Evolutionary conservation across 92 coral and sea anemone species (phyloP), one percentile per base, ranked within the genome.

Genomic region (Paramuricea clavata): DNA sequence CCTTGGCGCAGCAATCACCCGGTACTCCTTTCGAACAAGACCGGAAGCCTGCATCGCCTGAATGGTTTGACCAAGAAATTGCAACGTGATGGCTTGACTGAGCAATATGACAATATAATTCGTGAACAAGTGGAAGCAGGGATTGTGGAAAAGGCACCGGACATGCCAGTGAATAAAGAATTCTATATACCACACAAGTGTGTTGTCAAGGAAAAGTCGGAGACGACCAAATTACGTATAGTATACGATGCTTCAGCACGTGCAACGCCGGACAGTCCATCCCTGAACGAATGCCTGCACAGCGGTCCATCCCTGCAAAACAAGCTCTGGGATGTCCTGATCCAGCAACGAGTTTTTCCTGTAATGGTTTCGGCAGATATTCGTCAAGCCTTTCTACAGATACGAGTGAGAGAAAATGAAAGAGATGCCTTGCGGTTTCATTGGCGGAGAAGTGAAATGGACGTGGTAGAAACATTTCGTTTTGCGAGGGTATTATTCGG

Each of bases 1-100:
- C 89, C 91, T 4, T 91, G 93, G 83, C 88, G 79, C 10, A 50
- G 91, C 17, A 91, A 87, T 21, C 93, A 83, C 68, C 43, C 93
- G 57, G 42, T 10, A 5, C 69, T 91, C 17, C 89, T 73, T 6
- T 52, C 73, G 5, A 91, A 91, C 86, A 86, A 82, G 49, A 47
- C 83, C 44, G 91, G 88, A 4, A 87, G 91, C 60, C 15, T 87
- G 5, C 50, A 69, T 0, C 82, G 91, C 12, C 80, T 91, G 0
- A 68, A 78, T 32, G 78, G 23, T 31, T 81, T 90, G 41, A 67
- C 22, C 75, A 35, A 65, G 22, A 87, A 84, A 15, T 82, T 90
- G 3, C 81, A 90, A 41, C 69, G 85, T 5, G 82, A 86, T 3
- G 90, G 86, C 12, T 79, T 86, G 16, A 86, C 90, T 0, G 65